Evolutionary conservation across 2,888 invertebrate species (phyloP), one percentile per base, ranked within the genome.

Genomic region (Ypsolopha sequella): DNA sequence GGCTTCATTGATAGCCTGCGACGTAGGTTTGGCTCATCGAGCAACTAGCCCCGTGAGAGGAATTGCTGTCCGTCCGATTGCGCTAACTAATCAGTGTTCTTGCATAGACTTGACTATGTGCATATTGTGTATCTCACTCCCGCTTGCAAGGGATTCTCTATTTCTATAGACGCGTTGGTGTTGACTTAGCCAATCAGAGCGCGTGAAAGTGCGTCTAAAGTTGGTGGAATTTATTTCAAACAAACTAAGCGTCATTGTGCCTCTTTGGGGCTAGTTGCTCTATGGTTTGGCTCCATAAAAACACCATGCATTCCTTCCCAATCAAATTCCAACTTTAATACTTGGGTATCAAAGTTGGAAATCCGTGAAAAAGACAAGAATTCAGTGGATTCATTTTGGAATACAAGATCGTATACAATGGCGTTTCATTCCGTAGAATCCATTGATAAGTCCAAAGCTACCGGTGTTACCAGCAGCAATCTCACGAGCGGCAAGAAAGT

Each of bases 1-100:
- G 80, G 80, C 84, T 86, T 85, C 86, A 86, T 86, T 86, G 86
- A 86, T 84, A 81, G 81, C 76, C 80, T 74, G 77, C 68, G 76
- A 81, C 82, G 80, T 81, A 78, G 78, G 76, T 78, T 75, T 61
- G 66, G 56, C 61, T 65, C 56, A n/a, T n/a, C n/a, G n/a, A n/a
- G n/a, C n/a, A n/a, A n/a, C n/a, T n/a, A n/a, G n/a, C n/a, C n/a
- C n/a, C n/a, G n/a, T n/a, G n/a, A n/a, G n/a, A n/a, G n/a, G n/a
- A n/a, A n/a, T n/a, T n/a, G n/a, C n/a, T n/a, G n/a, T n/a, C n/a
- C n/a, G n/a, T n/a, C n/a, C n/a, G n/a, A n/a, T n/a, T n/a, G n/a
- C n/a, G n/a, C n/a, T n/a, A n/a, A n/a, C n/a, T n/a, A n/a, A n/a
- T n/a, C n/a, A n/a, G n/a, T n/a, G n/a, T n/a, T n/a, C n/a, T n/a